Conservation (phyloP, 2,888 invertebrate genomes). For the Archips xylosteana region DNA sequence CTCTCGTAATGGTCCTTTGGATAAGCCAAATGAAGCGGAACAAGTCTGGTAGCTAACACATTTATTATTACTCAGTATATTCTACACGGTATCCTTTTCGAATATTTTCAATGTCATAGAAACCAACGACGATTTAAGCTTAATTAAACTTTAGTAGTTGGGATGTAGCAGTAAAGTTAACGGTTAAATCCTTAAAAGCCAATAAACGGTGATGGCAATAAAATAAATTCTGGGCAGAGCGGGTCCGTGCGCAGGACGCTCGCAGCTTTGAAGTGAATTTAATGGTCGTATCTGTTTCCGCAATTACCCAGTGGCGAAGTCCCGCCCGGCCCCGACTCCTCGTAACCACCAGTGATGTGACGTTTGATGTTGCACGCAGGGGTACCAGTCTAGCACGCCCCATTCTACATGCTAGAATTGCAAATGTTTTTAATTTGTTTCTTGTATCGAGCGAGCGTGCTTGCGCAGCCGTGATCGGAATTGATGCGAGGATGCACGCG, state of each 20-base stretch:
- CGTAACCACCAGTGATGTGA: slow-evolving; percentile 25
- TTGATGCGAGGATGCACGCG: slow-evolving; percentile 14
- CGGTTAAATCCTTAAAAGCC: slow-evolving; percentile 29
- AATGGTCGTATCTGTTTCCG: slow-evolving; percentile 30
- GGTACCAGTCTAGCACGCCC: background rate
- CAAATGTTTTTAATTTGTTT: slow-evolving; percentile 9
- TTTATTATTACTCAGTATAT: background rate
- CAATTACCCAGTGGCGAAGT: slow-evolving; percentile 23
- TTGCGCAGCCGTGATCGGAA: slow-evolving; percentile 3
- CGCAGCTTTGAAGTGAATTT: slow-evolving; percentile 36
- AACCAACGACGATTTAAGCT: background rate
- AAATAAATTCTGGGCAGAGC: slow-evolving; percentile 23
- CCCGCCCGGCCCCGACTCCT: slow-evolving; percentile 1
- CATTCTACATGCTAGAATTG: background rate
- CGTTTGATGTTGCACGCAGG: background rate
- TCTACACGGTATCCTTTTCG: too few species aligned
- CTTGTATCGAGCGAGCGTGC: slow-evolving; percentile 2
- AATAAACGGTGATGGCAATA: slow-evolving; percentile 34
- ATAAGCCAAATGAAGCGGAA: slow-evolving; percentile 3
- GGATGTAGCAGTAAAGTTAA: slow-evolving; percentile 6
- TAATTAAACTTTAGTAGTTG: background rate
- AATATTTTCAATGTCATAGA: background rate
- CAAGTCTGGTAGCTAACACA: background rate
- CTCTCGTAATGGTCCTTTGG: slow-evolving; percentile 20
- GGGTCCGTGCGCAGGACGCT: slow-evolving; percentile 11